These are phyloP conservation scores for Aphidius gifuensis DNA, from an alignment of 1,140 invertebrate species.

Conservation along the genomic window DNA sequence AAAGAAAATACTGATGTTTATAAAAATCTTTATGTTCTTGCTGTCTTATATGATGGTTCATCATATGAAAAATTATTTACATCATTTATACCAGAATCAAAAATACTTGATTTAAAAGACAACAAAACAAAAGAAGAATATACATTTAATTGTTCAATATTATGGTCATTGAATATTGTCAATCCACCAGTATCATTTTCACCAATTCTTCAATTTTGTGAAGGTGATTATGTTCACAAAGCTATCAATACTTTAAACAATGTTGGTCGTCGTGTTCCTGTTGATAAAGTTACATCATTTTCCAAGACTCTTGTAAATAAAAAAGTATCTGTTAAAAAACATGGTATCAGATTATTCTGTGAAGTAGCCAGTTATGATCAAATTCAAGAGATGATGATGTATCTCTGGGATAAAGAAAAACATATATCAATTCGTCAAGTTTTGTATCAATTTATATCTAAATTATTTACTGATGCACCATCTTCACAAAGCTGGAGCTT, in stretches of 20 bases:
- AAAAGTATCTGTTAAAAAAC: conserved; percentile 36
- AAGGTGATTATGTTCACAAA: conserved; percentile 30
- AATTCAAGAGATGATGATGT: conserved; percentile 18
- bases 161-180: not conserved
- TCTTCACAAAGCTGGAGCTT: conserved; percentile 27
- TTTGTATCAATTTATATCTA: conserved; percentile 20
- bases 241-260: conserved; percentile 20
- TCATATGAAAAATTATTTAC: conserved; percentile 28
- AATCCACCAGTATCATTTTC: conserved; percentile 34
- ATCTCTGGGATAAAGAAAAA: conserved; percentile 27
- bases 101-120: conserved; percentile 15
- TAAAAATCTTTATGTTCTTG: conserved; percentile 22
- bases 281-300: conserved; percentile 24
- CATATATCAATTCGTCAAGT: conserved; percentile 37
- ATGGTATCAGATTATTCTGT: conserved; percentile 37
- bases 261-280: conserved; percentile 16
- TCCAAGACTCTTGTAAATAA: conserved; percentile 22
- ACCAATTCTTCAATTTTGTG: conserved; percentile 27
- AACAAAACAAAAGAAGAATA: conserved; percentile 12
- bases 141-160: not conserved
- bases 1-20: not conserved
- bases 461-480: conserved; percentile 30
- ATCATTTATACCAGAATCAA: conserved; percentile 24
- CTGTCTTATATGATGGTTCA: conserved; percentile 27
- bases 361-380: conserved; percentile 21